These are phyloP conservation scores for Himalopsyche phryganea DNA, from an alignment of 1,140 invertebrate genomes.

Conservation along the genomic window DNA sequence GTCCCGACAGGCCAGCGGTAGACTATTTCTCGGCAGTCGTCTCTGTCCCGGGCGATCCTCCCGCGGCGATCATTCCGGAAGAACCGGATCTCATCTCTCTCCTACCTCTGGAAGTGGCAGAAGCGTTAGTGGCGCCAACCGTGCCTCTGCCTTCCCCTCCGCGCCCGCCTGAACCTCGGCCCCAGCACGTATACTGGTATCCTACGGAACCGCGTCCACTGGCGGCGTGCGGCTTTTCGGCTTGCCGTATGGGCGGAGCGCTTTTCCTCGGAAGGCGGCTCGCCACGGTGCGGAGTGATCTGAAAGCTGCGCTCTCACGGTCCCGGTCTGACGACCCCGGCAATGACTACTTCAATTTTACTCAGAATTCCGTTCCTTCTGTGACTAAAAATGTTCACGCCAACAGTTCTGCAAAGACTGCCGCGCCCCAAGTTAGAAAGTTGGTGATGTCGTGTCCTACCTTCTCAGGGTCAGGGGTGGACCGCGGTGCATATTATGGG, in stretches of 20 bases:
- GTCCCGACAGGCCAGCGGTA: conserved; percentile 2
- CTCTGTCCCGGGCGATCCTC: neutral
- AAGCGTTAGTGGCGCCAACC: conserved; percentile 31
- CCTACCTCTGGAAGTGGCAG: conserved; percentile 38
- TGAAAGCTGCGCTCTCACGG: conserved; percentile 38
- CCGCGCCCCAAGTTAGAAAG: conserved; percentile 48
- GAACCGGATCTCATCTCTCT: neutral
- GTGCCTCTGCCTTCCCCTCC: conserved; percentile 23
- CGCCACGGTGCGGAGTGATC: conserved; percentile 47
- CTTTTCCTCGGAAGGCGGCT: conserved; percentile 45
- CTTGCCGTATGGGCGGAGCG: conserved; percentile 46
- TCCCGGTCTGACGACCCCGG: conserved; percentile 2
- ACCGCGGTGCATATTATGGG: conserved; percentile 35
- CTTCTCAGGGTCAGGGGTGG: conserved; percentile 21
- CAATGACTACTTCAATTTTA: conserved; percentile 40
- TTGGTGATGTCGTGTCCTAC: conserved; percentile 47
- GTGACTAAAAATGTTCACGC: conserved; percentile 46
- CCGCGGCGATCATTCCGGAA: neutral
- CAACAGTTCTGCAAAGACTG: conserved; percentile 43
- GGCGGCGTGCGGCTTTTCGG: conserved; percentile 48
- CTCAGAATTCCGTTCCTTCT: conserved; percentile 36
- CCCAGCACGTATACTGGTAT: conserved; percentile 49
- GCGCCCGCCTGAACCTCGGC: conserved; percentile 36
- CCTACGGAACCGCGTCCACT: conserved; percentile 45
- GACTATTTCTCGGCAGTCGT: conserved; percentile 6